A percentile compares a stretch with the other conserved stretches of the same genome.
Conservation (phyloP, 2,113 vertebrate species). For the Pelobates fuscus region DNA sequence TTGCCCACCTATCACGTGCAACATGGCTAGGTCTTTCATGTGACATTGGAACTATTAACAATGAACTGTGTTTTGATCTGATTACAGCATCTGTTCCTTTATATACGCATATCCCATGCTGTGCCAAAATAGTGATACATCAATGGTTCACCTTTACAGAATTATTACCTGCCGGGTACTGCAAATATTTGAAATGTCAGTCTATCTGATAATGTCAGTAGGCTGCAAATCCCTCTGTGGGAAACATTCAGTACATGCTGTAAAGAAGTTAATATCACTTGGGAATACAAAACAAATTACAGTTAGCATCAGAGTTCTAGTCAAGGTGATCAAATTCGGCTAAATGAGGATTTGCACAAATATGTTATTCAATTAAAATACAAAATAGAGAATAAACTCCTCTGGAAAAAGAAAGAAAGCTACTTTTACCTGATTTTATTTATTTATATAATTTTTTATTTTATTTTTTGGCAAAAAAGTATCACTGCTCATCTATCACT, state of each 20-base stretch:
- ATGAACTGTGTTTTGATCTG: conserved; percentile 74
- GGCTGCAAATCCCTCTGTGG: conserved; percentile 77
- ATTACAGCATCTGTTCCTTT: conserved; percentile 77
- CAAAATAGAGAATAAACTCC: too few species aligned
- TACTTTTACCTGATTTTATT: too few species aligned
- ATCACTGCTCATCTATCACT: too few species aligned
- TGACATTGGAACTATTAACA: conserved; percentile 61
- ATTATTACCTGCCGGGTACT: conserved; percentile 81
- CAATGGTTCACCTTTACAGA: conserved; percentile 75
- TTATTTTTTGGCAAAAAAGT: too few species aligned
- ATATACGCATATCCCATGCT: conserved; percentile 80
- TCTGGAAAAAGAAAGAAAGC: too few species aligned
- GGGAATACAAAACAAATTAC: conserved; percentile 51
- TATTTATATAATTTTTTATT: too few species aligned
- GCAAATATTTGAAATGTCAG: conserved; percentile 95
- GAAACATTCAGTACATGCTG: conserved; percentile 60
- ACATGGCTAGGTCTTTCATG: conserved; percentile 49
- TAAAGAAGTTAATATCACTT: conserved; percentile 68
- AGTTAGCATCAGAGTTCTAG: not conserved
- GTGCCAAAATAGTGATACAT: conserved; percentile 64
- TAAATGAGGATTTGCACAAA: too few species aligned
- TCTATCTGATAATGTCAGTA: conserved; percentile 89
- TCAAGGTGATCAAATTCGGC: not conserved
- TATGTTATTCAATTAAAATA: too few species aligned
- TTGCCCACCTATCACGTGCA: not conserved